These are phyloP conservation scores for Tanypteryx hageni DNA, from an alignment of 2,888 invertebrate genomes.

Conservation along the genomic window DNA sequence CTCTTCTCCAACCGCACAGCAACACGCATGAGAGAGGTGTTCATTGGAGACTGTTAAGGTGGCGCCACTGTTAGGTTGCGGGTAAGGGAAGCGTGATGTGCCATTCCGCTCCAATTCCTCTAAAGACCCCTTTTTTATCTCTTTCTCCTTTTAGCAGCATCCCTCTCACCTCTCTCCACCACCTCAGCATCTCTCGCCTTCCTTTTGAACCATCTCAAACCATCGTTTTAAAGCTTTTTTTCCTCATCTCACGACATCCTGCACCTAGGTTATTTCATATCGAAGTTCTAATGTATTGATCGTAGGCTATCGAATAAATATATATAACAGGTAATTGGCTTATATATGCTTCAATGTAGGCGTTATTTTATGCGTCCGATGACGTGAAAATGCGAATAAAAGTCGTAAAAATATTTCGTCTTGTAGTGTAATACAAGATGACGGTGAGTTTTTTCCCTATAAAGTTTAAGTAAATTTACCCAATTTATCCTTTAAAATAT, in stretches of 20 bases:
- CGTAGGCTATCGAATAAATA: no score
- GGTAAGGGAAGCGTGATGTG: constrained; percentile 36
- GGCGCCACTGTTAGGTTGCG: constrained; percentile 48
- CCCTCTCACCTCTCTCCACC: constrained; percentile 9
- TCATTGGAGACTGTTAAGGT: constrained; percentile 62
- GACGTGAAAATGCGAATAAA: no score
- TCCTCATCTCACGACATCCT: background rate
- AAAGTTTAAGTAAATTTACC: no score
- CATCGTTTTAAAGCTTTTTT: background rate
- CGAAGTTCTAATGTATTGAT: background rate
- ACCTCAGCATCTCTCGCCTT: background rate
- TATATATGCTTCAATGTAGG: no score
- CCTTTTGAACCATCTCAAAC: background rate
- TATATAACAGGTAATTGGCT: no score
- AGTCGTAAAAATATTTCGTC: no score
- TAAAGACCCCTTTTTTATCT: background rate
- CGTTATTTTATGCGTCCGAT: no score
- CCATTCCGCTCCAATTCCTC: constrained; percentile 60
- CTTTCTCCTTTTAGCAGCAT: background rate
- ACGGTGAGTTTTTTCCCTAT: no score
- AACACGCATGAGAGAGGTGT: constrained; percentile 42
- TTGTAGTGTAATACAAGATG: no score
- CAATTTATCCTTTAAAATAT: no score
- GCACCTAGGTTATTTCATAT: background rate
- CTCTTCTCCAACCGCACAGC: background rate